A percentile compares a stretch with the other conserved stretches of the same genome.
Evolutionary conservation across 2,797 vertebrate species (phyloP).

Genomic region (Hippoglossus hippoglossus): DNA sequence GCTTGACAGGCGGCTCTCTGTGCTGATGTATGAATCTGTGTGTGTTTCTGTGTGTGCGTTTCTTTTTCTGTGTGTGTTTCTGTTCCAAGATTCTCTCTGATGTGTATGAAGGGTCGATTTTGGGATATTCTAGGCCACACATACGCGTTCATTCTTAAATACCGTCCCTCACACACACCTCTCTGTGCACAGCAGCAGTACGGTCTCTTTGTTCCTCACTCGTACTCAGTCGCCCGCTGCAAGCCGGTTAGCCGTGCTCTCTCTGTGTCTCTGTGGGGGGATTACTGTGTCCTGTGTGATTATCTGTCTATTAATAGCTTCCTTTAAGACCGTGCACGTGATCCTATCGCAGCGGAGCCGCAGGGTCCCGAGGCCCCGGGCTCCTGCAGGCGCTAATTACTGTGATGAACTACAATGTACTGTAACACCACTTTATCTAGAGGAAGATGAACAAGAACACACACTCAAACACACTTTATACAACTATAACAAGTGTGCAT

Average conservation of each 20-base stretch:
- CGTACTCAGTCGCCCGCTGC: conserved; percentile 16
- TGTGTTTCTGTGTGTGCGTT: neutral
- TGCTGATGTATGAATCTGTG: neutral
- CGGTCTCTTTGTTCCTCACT: conserved; percentile 5
- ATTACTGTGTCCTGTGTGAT: conserved; percentile 73
- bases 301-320: conserved; percentile 77
- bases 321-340: conserved; percentile 70
- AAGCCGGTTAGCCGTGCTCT: conserved; percentile 32
- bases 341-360: conserved; percentile 40
- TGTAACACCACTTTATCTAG: neutral
- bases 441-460: neutral
- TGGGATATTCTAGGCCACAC: conserved; percentile 37
- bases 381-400: conserved; percentile 43
- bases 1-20: neutral
- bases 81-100: neutral
- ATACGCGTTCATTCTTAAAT: neutral
- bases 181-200: neutral
- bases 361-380: conserved; percentile 21
- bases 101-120: conserved; percentile 23
- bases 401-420: conserved; percentile 35
- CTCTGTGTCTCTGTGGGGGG: conserved; percentile 45
- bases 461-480: neutral
- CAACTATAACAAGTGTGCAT: no score
- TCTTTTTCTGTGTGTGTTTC: no score
- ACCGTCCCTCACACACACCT: neutral